phyloP scores from a whole-genome alignment of 2,113 vertebrate species.

The Butorides virescens region DNA sequence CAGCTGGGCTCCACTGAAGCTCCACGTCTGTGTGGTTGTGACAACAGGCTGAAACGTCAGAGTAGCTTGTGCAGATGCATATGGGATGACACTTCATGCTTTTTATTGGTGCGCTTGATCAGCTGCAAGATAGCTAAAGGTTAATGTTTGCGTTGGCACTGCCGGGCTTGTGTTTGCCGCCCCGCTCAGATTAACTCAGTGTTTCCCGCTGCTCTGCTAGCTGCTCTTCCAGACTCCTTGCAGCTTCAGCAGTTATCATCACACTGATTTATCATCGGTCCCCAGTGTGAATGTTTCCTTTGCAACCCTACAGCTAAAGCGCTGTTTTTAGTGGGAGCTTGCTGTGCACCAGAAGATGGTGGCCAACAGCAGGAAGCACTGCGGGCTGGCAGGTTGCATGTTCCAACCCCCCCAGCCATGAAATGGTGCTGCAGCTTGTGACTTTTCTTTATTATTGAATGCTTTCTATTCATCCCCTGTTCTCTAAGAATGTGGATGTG shows the following conservation, averaged over 20 bases:
- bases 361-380: background rate
- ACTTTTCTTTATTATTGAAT: background rate
- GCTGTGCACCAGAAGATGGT: background rate
- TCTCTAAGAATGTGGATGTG: background rate
- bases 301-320: background rate
- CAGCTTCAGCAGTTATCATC: background rate
- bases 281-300: background rate
- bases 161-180: background rate
- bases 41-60: background rate
- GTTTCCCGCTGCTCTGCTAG: background rate
- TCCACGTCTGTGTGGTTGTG: background rate
- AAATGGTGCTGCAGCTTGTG: background rate
- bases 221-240: background rate
- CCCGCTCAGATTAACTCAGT: background rate
- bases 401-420: background rate
- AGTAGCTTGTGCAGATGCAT: background rate
- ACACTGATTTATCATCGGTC: background rate
- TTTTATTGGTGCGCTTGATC: rapidly evolving
- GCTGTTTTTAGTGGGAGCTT: background rate
- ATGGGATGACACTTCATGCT: background rate
- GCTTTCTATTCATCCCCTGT: background rate
- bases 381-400: too few species aligned
- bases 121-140: background rate
- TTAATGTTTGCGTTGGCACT: background rate
- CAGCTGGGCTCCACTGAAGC: background rate